Conservation (phyloP, 2,113 vertebrate species). For the Ageneiosus marmoratus region DNA sequence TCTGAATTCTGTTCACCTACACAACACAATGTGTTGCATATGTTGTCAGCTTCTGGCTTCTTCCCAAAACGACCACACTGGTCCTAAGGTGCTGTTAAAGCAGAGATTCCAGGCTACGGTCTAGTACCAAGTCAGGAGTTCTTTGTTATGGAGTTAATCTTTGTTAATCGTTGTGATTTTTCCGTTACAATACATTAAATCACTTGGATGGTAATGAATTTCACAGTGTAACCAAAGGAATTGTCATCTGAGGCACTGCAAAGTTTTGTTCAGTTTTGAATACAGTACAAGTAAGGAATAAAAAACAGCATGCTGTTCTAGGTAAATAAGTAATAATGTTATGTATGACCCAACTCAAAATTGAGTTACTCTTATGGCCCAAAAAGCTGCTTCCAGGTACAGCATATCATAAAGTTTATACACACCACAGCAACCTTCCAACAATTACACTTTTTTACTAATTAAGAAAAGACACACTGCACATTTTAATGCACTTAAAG, state of each 20-base stretch:
- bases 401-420: neutral
- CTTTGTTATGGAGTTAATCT: too few species aligned
- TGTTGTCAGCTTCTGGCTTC: neutral
- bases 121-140: neutral
- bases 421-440: neutral
- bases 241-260: neutral
- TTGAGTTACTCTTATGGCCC: neutral
- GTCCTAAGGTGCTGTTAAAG: neutral
- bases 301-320: neutral
- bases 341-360: neutral
- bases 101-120: neutral
- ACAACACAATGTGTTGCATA: neutral
- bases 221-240: neutral
- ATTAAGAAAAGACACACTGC: neutral
- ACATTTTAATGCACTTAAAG: neutral
- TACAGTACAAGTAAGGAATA: neutral
- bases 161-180: neutral
- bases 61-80: neutral
- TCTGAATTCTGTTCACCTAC: slow-evolving; percentile 3
- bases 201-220: neutral
- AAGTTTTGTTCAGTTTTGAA: neutral
- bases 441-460: neutral
- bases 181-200: neutral
- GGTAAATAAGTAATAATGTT: neutral
- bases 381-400: neutral